Evolutionary conservation across 2,113 vertebrate species (phyloP), one percentile per base, ranked within the genome.

Genomic region (Nipponia nippon): DNA sequence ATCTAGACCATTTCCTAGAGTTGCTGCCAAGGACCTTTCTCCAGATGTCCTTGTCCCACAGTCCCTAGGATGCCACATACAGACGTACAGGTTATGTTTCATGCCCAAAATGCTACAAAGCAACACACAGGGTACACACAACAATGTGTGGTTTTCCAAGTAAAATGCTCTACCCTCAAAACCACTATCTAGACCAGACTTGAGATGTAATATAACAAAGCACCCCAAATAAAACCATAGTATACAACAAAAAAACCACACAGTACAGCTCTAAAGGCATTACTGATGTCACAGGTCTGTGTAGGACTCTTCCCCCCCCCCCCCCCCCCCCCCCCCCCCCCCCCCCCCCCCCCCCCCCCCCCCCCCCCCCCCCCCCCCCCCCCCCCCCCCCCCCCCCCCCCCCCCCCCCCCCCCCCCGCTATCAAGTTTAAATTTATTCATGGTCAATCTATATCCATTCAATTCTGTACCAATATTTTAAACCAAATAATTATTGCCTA

Each of bases 41-140:
- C 18, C 66, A 65, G 29, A 42, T 42, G 25, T 49, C 77, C 20
- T 40, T 71, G 65, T 46, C 34, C 29, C n/a, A 49, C n/a, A 65
- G 22, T 55, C 40, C 49, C n/a, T 26, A n/a, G 16, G 67, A 30
- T n/a, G 52, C 20, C 34, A 26, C 61, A 29, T 14, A 23, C 12
- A 13, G 3, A 1, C 7, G 26, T 19, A 17, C 18, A 50, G 16
- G 26, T 18, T 66, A 8, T 2, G 0, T 13, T 34, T 46, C 1
- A 2, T 8, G 23, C 13, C 15, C 61, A n/a, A 44, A 65, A 27
- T 69, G 44, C 36, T 36, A 2, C 49, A 87, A 27, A 65, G 55
- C 72, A 65, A 15, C 10, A 42, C 25, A 22, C 8, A 29, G 8
- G 18, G 30, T 27, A 22, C 29, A 10, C 1, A 1, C 38, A 55